These are phyloP conservation scores for Conger conger DNA, from an alignment of 2,113 vertebrate genomes.

Conservation along the genomic window DNA sequence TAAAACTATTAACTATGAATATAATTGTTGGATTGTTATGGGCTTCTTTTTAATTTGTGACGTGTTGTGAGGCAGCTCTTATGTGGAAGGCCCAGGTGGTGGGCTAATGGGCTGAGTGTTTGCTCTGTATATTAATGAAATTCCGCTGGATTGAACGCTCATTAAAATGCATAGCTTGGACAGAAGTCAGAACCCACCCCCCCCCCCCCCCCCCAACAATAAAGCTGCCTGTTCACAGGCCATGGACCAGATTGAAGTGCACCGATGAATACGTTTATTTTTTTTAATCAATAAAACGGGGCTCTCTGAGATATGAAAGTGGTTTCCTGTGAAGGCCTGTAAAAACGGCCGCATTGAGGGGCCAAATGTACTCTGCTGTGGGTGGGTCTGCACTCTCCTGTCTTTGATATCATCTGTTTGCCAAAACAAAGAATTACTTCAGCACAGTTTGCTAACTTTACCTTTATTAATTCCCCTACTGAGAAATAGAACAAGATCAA, in stretches of 20 bases:
- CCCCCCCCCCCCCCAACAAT: not conserved
- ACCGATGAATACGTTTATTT: not conserved
- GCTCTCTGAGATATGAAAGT: not conserved
- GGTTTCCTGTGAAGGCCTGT: not conserved
- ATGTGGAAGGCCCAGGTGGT: conserved; percentile 14
- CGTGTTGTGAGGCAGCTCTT: not conserved
- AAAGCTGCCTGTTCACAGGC: not conserved
- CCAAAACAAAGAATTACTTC: too few relatives aligned
- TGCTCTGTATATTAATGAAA: conserved; percentile 18
- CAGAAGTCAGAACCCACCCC: not conserved
- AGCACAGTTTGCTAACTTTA: too few relatives aligned
- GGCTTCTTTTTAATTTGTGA: not conserved
- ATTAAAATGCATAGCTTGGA: conserved; percentile 7
- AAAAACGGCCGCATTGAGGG: too few relatives aligned
- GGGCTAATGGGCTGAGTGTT: conserved; percentile 5
- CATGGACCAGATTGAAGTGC: not conserved
- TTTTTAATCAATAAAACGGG: not conserved
- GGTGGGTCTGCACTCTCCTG: too few relatives aligned
- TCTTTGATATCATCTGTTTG: too few relatives aligned
- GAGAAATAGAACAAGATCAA: too few relatives aligned
- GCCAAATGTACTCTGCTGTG: too few relatives aligned
- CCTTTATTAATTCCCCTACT: too few relatives aligned
- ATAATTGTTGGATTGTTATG: not conserved
- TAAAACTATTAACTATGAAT: too few relatives aligned
- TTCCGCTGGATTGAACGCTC: conserved; percentile 14